phyloP scores from a whole-genome alignment of 2,888 invertebrate genomes.

The Drosophila robusta region DNA sequence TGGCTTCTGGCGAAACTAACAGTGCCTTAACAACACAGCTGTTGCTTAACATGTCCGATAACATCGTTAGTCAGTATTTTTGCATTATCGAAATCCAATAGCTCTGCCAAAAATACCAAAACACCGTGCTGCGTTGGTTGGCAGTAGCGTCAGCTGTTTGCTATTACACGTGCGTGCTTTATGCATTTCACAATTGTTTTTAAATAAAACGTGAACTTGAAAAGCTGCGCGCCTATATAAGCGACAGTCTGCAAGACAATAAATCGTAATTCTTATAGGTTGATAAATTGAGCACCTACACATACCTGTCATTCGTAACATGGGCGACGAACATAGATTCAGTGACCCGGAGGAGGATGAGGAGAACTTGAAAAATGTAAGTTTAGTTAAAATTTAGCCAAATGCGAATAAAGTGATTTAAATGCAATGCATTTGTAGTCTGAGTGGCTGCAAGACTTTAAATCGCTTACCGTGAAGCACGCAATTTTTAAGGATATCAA shows the following conservation, averaged over 20 bases:
- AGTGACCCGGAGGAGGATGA: slow-evolving; percentile 84
- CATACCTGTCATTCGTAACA: slow-evolving; percentile 25
- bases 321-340: slow-evolving; percentile 79
- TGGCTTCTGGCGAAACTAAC: not conserved
- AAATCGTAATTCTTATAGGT: not conserved
- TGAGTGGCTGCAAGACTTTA: slow-evolving; percentile 66
- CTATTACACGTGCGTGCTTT: slow-evolving; percentile 43
- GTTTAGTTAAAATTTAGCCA: not conserved
- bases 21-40: slow-evolving; percentile 12
- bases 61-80: not conserved
- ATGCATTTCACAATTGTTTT: slow-evolving; percentile 45
- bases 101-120: slow-evolving; percentile 49
- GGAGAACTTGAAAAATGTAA: slow-evolving; percentile 49
- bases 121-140: slow-evolving; percentile 46
- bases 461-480: slow-evolving; percentile 78
- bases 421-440: slow-evolving; percentile 49
- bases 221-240: slow-evolving; percentile 19
- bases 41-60: not conserved
- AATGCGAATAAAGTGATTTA: not conserved
- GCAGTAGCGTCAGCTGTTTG: slow-evolving; percentile 50
- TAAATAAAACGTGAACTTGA: slow-evolving; percentile 3
- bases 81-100: slow-evolving; percentile 30
- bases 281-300: not conserved
- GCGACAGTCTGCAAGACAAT: not conserved
- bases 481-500: slow-evolving; percentile 72